A percentile compares a stretch with the other conserved stretches of the same genome.
Conservation (phyloP, 2,113 vertebrate species). For the Cinclus mexicanus region DNA sequence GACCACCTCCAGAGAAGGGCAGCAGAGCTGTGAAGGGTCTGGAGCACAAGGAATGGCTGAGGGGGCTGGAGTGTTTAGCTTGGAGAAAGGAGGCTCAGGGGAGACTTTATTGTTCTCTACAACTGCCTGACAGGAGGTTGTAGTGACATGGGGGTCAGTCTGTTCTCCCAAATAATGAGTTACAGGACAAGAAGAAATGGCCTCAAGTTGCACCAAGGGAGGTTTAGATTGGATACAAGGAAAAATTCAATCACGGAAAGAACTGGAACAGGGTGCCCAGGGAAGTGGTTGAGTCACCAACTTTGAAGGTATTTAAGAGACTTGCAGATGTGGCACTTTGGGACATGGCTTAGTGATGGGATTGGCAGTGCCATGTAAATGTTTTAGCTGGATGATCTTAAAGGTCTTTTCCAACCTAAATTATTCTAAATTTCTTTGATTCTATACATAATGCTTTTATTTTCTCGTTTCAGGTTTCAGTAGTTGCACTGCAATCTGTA, state of each 20-base stretch:
- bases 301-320: not conserved
- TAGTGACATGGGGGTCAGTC: not conserved
- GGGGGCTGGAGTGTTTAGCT: not conserved
- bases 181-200: not conserved
- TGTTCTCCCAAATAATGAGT: not conserved
- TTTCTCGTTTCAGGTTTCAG: not conserved
- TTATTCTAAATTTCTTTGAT: not conserved
- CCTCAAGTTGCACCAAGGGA: not conserved
- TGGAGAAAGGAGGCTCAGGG: not conserved
- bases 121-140: not conserved
- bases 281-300: not conserved
- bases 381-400: not conserved
- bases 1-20: rapidly evolving
- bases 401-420: not conserved
- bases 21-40: rapidly evolving
- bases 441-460: not conserved
- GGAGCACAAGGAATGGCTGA: not conserved
- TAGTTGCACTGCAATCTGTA: not conserved
- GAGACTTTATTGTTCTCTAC: not conserved
- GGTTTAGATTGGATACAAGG: not conserved
- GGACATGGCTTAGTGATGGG: not conserved
- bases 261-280: not conserved
- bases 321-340: not conserved
- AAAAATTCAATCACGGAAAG: not conserved
- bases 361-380: not conserved